Conservation (phyloP, 2,797 vertebrate genomes). For the Coreius guichenoti region DNA sequence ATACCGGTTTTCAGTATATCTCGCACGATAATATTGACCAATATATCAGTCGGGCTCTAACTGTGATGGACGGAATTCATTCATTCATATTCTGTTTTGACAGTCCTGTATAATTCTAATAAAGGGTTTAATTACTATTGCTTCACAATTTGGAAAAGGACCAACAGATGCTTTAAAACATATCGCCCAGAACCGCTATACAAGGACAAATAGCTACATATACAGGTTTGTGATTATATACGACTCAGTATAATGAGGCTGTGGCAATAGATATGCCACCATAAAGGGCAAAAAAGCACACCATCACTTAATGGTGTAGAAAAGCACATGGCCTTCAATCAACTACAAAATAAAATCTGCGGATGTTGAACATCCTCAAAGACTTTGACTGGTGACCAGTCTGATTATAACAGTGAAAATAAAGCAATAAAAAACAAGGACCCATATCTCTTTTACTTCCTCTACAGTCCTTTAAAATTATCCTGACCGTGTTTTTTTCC, state of each 20-base stretch:
- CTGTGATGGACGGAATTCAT: not conserved
- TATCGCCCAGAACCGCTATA: not conserved
- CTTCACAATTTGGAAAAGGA: slow-evolving; percentile 1
- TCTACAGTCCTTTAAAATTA: not conserved
- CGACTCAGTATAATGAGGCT: slow-evolving; percentile 30
- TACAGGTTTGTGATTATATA: slow-evolving; percentile 12
- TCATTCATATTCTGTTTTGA: not conserved
- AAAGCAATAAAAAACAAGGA: slow-evolving; percentile 14
- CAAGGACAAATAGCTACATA: slow-evolving; percentile 20
- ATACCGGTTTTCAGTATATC: not conserved
- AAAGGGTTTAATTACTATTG: slow-evolving; percentile 19
- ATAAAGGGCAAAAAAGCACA: slow-evolving; percentile 51
- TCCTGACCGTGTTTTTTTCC: not conserved
- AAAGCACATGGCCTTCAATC: slow-evolving; percentile 36
- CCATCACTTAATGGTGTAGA: slow-evolving; percentile 26
- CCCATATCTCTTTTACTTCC: not conserved
- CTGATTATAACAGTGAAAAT: slow-evolving; percentile 20
- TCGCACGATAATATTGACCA: not conserved
- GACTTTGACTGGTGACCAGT: slow-evolving; percentile 21
- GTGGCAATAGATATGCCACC: slow-evolving; percentile 48
- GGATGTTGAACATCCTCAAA: slow-evolving; percentile 30
- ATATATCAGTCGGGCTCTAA: slow-evolving; percentile 30
- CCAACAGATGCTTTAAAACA: slow-evolving; percentile 35
- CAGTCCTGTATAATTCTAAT: not conserved
- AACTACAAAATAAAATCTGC: slow-evolving; percentile 3